Percentiles rank a stretch among this genome's conserved stretches.
These are phyloP conservation scores for Barbus barbus DNA, from an alignment of 2,113 vertebrate species.

Conservation along the genomic window DNA sequence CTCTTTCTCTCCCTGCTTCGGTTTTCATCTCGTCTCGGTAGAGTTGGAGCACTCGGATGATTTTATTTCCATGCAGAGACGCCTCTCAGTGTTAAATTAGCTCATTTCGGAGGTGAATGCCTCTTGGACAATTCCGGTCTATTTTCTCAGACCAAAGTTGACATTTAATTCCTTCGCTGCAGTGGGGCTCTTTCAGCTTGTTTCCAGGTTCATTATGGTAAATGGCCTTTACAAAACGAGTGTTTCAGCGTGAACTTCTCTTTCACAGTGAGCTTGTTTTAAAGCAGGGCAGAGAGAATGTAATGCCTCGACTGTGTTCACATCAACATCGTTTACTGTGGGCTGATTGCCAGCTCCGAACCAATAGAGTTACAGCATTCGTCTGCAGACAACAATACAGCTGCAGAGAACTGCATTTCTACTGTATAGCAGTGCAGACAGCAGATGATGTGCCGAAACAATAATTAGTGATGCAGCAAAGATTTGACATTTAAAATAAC, in stretches of 20 bases:
- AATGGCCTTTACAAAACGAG: constrained; percentile 53
- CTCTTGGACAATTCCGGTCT: constrained; percentile 66
- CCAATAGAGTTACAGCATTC: not conserved
- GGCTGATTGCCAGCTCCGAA: constrained; percentile 13
- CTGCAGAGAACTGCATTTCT: not conserved
- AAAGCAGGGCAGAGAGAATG: constrained; percentile 32
- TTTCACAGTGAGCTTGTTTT: constrained; percentile 42
- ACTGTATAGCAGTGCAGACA: not conserved
- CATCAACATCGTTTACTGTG: constrained; percentile 32
- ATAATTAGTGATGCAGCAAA: not conserved
- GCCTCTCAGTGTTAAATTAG: constrained; percentile 59
- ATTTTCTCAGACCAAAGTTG: constrained; percentile 66
- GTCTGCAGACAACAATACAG: not conserved
- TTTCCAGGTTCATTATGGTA: constrained; percentile 62
- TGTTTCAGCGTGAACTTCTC: constrained; percentile 43
- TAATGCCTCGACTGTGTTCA: constrained; percentile 50
- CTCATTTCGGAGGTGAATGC: constrained; percentile 60
- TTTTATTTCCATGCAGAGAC: constrained; percentile 64
- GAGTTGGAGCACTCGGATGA: constrained; percentile 51
- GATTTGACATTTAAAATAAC: not conserved
- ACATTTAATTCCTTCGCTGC: constrained; percentile 70
- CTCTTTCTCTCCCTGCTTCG: not conserved
- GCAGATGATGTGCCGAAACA: not conserved
- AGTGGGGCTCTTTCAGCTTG: constrained; percentile 48
- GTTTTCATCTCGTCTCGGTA: not conserved